A percentile compares a stretch with the other conserved stretches of the same genome.
Conservation (phyloP, 2,113 vertebrate genomes). For the Anser cygnoides region DNA sequence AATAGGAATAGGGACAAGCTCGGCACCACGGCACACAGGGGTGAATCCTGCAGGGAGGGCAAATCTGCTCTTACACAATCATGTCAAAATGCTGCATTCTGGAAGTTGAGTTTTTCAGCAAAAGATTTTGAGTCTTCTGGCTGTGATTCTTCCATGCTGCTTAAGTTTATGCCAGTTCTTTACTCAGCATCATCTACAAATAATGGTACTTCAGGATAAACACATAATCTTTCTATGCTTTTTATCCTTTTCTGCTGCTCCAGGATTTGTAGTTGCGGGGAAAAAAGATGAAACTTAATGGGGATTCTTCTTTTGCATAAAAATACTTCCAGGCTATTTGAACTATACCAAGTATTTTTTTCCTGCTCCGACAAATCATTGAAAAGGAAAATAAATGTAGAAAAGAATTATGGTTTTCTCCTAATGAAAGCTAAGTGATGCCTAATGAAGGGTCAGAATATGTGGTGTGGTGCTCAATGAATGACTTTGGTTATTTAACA, state of each 20-base stretch:
- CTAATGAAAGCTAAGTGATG: neutral
- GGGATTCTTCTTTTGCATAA: neutral
- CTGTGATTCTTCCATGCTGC: neutral
- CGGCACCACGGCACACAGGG: rapidly evolving
- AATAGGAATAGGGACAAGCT: neutral
- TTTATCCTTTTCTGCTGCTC: neutral
- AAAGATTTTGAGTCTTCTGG: neutral
- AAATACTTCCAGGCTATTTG: neutral
- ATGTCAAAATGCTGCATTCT: rapidly evolving
- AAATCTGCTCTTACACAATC: neutral
- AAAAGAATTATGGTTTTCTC: neutral
- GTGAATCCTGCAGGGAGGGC: neutral
- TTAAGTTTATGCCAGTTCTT: neutral
- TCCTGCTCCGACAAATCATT: neutral
- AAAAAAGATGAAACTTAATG: neutral
- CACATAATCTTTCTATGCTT: neutral
- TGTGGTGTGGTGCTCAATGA: neutral
- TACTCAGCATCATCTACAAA: neutral
- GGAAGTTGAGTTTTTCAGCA: neutral
- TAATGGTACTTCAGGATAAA: neutral
- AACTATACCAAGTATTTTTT: neutral
- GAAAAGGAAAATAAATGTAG: neutral
- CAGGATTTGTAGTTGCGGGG: neutral
- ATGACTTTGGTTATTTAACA: neutral
- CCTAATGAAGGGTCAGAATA: neutral